Base-by-base conservation (phyloP, 2,888 invertebrate species). In the Syritta pipiens region DNA sequence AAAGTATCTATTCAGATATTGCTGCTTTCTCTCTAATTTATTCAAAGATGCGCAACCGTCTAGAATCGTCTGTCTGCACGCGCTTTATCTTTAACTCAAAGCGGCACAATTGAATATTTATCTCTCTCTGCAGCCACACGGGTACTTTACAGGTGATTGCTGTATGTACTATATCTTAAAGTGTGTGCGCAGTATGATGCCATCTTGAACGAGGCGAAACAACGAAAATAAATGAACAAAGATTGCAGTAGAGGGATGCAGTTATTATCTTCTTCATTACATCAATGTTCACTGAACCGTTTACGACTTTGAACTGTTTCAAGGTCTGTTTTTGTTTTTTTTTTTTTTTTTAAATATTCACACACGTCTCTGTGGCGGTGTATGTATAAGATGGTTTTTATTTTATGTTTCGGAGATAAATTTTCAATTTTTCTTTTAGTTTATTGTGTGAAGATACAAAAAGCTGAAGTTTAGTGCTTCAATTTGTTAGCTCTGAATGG, bases 241-340 rank as follows among this genome's bases (percentile, higher is more conserved):
- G 57, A 75, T 55, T 62, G 60, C 75, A 62, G 40, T 32, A 22
- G 30, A 62, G 60, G 53, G 69, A 76, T 76, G 76, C 69, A 69
- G 32, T 24, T 62, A 40, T 62, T 71, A 69, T 69, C 62, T 82
- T 51, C 12, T 62, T 22, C 46, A 49, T 72, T 65, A 59, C 53
- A 77, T 86, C 85, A 86, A 87, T 86, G 86, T 88, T 87, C 87
- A 88, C 87, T 87, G 87, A 87, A 88, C 88, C 87, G 86, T 87
- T 88, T 86, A 86, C 85, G 85, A 85, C 88, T 87, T 88, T 87
- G 87, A 87, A 87, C 88, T 87, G 87, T 88, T 87, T 88, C 87
- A 87, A 87, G 87, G 87, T 88, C 88, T 87, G 85, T 40, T 74
- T 69, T 60, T 14, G 35, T 14, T 2, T 12, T 12, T 14, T 35